Percentiles rank a stretch among this genome's conserved stretches.
Conservation (phyloP, 2,113 vertebrate species). For the Trematocara macrostoma region DNA sequence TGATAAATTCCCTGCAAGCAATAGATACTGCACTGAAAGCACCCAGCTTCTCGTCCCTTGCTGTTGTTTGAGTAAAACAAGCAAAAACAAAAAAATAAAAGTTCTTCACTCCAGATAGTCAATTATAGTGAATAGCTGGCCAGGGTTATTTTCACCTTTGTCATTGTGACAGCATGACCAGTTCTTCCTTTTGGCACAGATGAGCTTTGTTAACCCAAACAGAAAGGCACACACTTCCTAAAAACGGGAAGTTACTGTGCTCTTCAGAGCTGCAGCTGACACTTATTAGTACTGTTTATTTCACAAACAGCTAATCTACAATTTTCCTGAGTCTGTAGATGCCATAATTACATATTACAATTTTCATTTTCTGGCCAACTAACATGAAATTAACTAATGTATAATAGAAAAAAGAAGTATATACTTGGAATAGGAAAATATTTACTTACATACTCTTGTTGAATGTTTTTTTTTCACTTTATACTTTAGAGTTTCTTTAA, state of each 20-base stretch:
- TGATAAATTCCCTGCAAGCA: neutral
- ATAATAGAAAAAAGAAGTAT: neutral
- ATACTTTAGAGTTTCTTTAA: neutral
- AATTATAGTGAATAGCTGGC: neutral
- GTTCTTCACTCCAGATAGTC: neutral
- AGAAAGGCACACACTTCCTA: neutral
- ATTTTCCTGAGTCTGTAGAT: neutral
- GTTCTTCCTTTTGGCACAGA: neutral
- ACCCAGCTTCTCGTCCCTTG: neutral
- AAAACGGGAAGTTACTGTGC: neutral
- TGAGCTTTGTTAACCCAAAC: neutral
- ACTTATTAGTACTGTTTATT: neutral
- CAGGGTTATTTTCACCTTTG: neutral
- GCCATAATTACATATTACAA: neutral
- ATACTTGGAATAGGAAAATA: neutral
- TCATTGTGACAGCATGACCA: neutral
- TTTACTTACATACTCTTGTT: neutral
- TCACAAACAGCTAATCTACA: neutral
- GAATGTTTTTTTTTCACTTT: neutral
- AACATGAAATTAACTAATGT: neutral
- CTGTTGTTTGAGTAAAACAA: neutral
- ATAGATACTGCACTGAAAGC: neutral
- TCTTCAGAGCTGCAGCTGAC: neutral
- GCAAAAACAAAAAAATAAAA: neutral
- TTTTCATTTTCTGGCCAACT: neutral